Conservation (phyloP, 2,113 vertebrate genomes). For the Cryptomyrus ogoouensis region DNA sequence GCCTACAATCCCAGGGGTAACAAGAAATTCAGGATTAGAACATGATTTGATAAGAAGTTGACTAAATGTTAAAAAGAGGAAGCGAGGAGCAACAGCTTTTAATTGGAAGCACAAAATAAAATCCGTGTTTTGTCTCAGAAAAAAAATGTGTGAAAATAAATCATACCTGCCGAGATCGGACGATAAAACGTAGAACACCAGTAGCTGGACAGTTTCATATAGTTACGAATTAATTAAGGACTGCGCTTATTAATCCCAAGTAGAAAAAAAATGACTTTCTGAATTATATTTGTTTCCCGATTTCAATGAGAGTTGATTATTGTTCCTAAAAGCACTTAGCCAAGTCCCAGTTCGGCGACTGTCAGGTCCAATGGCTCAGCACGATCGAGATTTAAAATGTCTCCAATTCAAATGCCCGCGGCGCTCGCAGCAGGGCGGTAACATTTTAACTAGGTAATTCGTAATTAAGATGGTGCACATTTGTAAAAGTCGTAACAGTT, state of each 20-base stretch:
- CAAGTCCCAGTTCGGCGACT: neutral
- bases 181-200: neutral
- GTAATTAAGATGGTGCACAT: neutral
- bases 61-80: neutral
- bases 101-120: neutral
- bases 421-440: neutral
- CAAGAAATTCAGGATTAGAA: neutral
- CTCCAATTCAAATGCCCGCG: neutral
- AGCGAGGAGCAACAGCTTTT: neutral
- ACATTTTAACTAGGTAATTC: slow-evolving; percentile 9
- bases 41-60: neutral
- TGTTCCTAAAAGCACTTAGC: neutral
- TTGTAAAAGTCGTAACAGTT: neutral
- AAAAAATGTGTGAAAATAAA: neutral
- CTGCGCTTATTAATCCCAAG: neutral
- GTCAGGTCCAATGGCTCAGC: slow-evolving; percentile 5
- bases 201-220: neutral
- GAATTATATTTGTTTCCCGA: neutral
- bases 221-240: neutral
- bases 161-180: neutral
- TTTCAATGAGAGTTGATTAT: neutral
- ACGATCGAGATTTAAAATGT: neutral
- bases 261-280: neutral
- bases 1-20: neutral
- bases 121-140: neutral